Base-by-base conservation (phyloP, 2,797 vertebrate species). In the Rhinatrema bivittatum region DNA sequence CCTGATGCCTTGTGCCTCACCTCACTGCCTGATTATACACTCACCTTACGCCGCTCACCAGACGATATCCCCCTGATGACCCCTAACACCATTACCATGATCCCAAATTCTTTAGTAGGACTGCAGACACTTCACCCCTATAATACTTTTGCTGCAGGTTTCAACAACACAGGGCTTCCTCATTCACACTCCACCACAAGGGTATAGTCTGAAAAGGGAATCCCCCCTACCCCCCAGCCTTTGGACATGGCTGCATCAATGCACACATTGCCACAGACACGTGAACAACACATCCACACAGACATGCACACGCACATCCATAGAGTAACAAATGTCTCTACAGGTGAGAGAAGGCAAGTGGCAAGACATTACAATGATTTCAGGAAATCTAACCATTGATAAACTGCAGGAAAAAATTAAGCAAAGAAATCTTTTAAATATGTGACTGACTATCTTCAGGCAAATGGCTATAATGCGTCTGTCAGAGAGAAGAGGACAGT, bases 181-280 rank as follows among this genome's bases (percentile, higher is more conserved):
- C 94, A 98, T 71, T 96, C 95, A 83, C 95, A 98, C 83, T 98
- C 94, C 66, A 98, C 95, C 71, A 98, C 95, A 55, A 86, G 94
- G 57, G 95, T 98, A 97, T 98, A 98, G 92, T 93, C 74, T 88
- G 18, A 9, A 29, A 36, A 42, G 36, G 27, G 49, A 32, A 49
- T 46, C 49, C 49, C 42, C 46, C 46, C 49, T 49, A 32, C 39
- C 46, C 46, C 38, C 38, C 22, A 38, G 21, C 30, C 24, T 28
- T 25, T 29, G 30, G 40, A 33, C 28, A 20, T 12, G 27, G 34
- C 17, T 21, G 26, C 32, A 25, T 30, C 17, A 46, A 29, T 32
- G 34, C 5, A 19, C 33, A 25, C 47, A 30, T 31, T 14, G 26
- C 24, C 18, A 17, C 47, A 25, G 29, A 28, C 35, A 20, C 48